These are phyloP conservation scores for Heliconius hortense DNA, from an alignment of 2,888 invertebrate genomes.

Conservation along the genomic window DNA sequence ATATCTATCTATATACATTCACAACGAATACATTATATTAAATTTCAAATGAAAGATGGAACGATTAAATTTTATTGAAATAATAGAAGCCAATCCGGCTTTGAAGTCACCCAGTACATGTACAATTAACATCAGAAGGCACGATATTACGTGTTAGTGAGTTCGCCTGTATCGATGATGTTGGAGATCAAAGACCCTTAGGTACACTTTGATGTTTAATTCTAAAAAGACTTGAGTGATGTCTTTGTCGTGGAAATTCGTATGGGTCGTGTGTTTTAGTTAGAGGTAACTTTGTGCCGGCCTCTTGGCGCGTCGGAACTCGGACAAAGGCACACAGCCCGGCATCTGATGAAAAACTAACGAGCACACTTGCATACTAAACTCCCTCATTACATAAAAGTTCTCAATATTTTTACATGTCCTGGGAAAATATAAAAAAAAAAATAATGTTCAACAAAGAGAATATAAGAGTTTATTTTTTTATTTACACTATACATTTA, in stretches of 20 bases:
- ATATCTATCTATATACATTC: background rate
- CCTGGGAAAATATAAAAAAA: background rate
- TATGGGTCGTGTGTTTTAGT: constrained; percentile 56
- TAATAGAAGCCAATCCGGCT: constrained; percentile 41
- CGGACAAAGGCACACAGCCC: constrained; percentile 53
- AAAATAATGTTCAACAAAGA: background rate
- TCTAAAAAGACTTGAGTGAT: constrained; percentile 66
- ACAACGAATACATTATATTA: constrained; percentile 27
- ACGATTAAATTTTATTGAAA: constrained; percentile 45
- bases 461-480: background rate
- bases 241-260: constrained; percentile 63
- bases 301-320: constrained; percentile 55
- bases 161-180: constrained; percentile 72
- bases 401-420: constrained; percentile 11
- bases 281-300: constrained; percentile 54
- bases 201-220: constrained; percentile 76
- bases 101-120: constrained; percentile 46
- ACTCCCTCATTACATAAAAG: constrained; percentile 30
- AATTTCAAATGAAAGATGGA: constrained; percentile 39
- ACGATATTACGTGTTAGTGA: constrained; percentile 52
- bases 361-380: constrained; percentile 44
- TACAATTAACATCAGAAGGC: constrained; percentile 49
- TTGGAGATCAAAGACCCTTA: constrained; percentile 69
- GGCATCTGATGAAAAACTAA: constrained; percentile 58
- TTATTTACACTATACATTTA: background rate